Percentiles rank a stretch among this genome's conserved stretches.
Evolutionary conservation across 2,113 vertebrate species (phyloP).

Genomic region (Irena cyanogastra): DNA sequence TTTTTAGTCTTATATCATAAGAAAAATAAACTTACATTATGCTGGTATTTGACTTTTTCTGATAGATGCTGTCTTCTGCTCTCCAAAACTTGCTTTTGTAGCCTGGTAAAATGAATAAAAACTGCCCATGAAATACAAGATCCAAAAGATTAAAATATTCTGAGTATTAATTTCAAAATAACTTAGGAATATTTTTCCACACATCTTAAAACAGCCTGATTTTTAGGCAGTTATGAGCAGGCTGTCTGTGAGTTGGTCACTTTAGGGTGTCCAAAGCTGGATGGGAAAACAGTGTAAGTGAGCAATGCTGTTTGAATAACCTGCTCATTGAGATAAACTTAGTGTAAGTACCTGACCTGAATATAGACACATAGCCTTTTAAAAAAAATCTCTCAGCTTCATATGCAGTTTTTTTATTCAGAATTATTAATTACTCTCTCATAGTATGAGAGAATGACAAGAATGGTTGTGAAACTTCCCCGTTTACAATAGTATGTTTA

Average conservation of each 20-base stretch:
- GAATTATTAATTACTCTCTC: not conserved
- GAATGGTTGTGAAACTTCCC: not conserved
- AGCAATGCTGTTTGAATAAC: not conserved
- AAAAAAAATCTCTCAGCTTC: not conserved
- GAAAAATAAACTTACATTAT: conserved; percentile 48
- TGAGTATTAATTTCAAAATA: not conserved
- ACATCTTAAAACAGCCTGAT: not conserved
- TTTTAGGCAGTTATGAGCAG: not conserved
- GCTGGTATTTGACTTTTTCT: conserved; percentile 48
- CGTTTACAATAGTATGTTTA: not conserved
- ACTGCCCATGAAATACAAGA: not conserved
- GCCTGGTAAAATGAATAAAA: conserved; percentile 55
- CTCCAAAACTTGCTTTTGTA: conserved; percentile 53
- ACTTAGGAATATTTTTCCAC: not conserved
- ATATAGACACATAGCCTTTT: not conserved
- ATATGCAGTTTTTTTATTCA: not conserved
- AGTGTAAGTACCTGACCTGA: not conserved
- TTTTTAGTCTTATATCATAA: not conserved
- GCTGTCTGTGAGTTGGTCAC: not conserved
- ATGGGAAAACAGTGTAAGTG: not conserved
- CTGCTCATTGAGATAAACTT: not conserved
- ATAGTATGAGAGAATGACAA: not conserved
- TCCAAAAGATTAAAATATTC: not conserved
- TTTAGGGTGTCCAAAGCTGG: not conserved
- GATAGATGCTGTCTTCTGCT: conserved; percentile 65